A percentile compares a stretch with the other conserved stretches of the same genome.
These are phyloP conservation scores for Hylaeus volcanicus DNA, from an alignment of 1,140 invertebrate species.

Conservation along the genomic window DNA sequence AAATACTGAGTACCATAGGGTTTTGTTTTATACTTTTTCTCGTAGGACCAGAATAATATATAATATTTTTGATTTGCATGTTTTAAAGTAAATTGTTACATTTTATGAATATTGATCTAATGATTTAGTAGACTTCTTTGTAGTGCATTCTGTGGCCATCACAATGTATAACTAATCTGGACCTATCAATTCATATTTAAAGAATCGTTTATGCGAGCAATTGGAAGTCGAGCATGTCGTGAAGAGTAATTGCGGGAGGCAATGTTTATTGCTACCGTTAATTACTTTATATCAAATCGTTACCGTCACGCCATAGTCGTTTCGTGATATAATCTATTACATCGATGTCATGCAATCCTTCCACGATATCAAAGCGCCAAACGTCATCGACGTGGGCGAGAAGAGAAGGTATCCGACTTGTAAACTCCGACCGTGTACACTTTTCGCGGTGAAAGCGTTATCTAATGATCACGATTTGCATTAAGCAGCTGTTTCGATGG, in stretches of 20 bases:
- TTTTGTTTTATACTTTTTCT: no score
- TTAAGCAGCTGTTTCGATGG: slow-evolving; percentile 13
- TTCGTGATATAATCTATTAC: slow-evolving; percentile 69
- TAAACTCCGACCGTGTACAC: slow-evolving; percentile 30
- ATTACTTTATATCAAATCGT: slow-evolving; percentile 67
- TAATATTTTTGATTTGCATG: no score
- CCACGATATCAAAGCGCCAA: slow-evolving; percentile 29
- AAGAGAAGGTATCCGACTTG: slow-evolving; percentile 17
- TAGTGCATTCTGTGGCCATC: no score
- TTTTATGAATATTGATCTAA: no score
- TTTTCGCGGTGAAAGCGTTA: slow-evolving; percentile 31
- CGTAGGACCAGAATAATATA: no score
- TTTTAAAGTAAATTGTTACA: no score
- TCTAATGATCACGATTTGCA: slow-evolving; percentile 17
- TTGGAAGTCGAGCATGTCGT: slow-evolving; percentile 15
- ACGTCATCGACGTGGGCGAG: slow-evolving; percentile 49
- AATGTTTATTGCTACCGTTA: slow-evolving; percentile 67
- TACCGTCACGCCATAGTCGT: slow-evolving; percentile 65
- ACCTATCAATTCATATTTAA: no score
- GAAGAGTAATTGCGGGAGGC: slow-evolving; percentile 45
- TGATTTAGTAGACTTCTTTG: no score
- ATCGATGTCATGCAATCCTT: slow-evolving; percentile 30
- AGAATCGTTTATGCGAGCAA: no score
- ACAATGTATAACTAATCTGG: no score
- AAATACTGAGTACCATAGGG: no score